phyloP scores from a whole-genome alignment of 2,888 invertebrate genomes.

The Plutella xylostella region DNA sequence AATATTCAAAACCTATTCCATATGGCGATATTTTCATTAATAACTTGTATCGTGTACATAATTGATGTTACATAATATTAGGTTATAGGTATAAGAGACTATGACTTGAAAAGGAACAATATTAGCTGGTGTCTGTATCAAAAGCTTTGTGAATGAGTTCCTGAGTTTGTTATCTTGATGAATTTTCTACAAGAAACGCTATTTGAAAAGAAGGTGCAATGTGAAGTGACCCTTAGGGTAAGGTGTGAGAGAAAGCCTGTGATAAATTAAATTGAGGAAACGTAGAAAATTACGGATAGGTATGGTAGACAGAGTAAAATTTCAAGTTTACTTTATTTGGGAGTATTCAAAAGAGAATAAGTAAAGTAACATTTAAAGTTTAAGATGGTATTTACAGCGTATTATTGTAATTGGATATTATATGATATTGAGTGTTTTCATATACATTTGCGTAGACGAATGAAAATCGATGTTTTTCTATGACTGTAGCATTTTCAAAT shows the following conservation, averaged over 20 bases:
- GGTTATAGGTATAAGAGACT: too few species aligned
- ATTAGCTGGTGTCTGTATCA: too few species aligned
- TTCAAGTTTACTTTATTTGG: constrained; percentile 14
- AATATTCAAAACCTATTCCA: too few species aligned
- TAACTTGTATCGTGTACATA: too few species aligned
- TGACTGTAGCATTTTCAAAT: constrained; percentile 31
- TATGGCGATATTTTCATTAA: too few species aligned
- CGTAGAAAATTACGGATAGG: constrained; percentile 35
- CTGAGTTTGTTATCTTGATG: too few species aligned
- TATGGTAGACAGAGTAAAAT: constrained; percentile 27
- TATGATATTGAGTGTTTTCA: constrained; percentile 48
- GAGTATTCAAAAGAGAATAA: background rate
- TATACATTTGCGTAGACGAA: constrained; percentile 29
- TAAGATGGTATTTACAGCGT: constrained; percentile 34
- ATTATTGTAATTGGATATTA: constrained; percentile 25
- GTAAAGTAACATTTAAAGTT: constrained; percentile 3
- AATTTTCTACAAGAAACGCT: too few species aligned
- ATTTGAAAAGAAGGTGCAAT: constrained; percentile 58
- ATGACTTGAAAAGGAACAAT: too few species aligned
- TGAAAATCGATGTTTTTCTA: constrained; percentile 43
- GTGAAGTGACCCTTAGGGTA: constrained; percentile 47
- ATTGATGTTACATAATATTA: too few species aligned
- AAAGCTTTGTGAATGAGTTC: too few species aligned
- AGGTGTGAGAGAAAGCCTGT: constrained; percentile 54
- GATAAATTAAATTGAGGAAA: constrained; percentile 48